Base-by-base conservation (phyloP, 2,888 invertebrate species). In the Melangyna quadrimaculata region DNA sequence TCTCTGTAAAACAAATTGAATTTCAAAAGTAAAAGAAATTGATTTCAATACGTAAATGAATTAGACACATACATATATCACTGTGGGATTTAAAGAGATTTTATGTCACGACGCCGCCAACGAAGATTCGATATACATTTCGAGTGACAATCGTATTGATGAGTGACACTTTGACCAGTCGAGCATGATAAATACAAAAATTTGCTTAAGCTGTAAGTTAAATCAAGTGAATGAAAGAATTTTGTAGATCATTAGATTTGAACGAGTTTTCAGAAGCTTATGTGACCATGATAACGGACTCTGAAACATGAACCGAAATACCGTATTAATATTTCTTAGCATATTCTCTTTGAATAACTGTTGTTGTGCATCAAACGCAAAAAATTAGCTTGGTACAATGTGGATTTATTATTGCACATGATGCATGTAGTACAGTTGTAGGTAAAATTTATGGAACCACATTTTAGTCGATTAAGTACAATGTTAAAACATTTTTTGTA, bases 131-230 rank as follows among this genome's bases (percentile, higher is more conserved):
- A 6, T 2, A 5, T 5, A 40, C 22, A 48, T 29, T 53, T 10
- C 19, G 61, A 61, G 61, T 79, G 67, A 61, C 67, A 80, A 29
- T 53, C 37, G 57, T 37, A 59, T 48, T 55, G 61, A 70, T 71
- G 27, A 53, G 19, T 78, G 71, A 65, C 63, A 79, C 48, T 51
- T 67, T 69, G 67, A 48, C 29, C 45, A 75, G 19, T 22, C 57
- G 27, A 24, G 19, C 12, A 27, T 37, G 35, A 32, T 37, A 37
- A 59, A n/a, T n/a, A n/a, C 59, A 53, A 37, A 48, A 51, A 48
- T 40, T 59, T 27, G 37, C n/a, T 53, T 17, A 53, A 48, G n/a
- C n/a, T 53, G 4, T 3, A 24, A 40, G n/a, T 48, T 40, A 55
- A 37, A 12, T 27, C 10, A 29, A n/a, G 37, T 24, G 53, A 69